phyloP scores from a whole-genome alignment of 2,797 vertebrate species.

The Mycteria americana region DNA sequence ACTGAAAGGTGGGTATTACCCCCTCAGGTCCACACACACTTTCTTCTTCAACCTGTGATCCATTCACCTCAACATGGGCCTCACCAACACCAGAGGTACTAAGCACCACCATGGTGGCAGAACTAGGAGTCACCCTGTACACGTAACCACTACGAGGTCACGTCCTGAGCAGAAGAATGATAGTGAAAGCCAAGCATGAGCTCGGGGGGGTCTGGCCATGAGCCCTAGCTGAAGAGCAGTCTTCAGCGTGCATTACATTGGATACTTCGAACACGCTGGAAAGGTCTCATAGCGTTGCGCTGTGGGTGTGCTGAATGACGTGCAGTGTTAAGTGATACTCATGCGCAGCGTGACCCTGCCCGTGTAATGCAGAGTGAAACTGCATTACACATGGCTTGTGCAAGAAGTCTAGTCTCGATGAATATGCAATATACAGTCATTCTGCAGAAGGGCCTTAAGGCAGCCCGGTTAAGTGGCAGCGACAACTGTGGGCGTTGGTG shows the following conservation, averaged over 20 bases:
- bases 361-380: neutral
- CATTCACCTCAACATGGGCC: neutral
- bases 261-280: neutral
- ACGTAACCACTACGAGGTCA: neutral
- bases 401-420: neutral
- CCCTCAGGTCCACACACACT: neutral
- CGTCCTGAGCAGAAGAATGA: neutral
- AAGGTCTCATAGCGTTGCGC: rapidly evolving
- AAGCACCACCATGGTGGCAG: neutral
- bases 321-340: neutral
- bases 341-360: rapidly evolving
- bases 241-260: neutral
- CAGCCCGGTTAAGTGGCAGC: neutral
- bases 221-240: neutral
- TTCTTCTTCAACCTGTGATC: neutral
- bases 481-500: neutral
- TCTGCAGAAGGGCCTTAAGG: neutral
- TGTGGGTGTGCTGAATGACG: neutral
- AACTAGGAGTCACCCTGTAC: neutral
- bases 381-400: neutral
- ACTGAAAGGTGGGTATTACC: neutral
- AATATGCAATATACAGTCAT: neutral
- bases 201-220: neutral
- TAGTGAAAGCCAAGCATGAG: neutral
- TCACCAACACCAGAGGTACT: neutral